Evolutionary conservation across 2,113 vertebrate species (phyloP), one percentile per base, ranked within the genome.

Genomic region (Globicephala melas): DNA sequence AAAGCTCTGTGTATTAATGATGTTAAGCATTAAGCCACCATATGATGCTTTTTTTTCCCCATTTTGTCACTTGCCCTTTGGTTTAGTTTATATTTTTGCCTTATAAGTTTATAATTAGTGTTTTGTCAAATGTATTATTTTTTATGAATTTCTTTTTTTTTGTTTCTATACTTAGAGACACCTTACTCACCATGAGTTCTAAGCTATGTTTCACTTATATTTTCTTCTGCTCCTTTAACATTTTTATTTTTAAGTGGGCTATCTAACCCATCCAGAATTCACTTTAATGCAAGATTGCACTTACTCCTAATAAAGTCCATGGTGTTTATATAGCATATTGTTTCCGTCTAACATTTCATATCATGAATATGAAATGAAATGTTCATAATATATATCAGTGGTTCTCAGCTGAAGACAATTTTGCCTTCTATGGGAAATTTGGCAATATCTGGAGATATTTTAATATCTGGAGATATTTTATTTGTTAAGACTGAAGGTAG

Each of bases 31-130:
- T 95, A 73, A 73, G 6, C 7, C 18, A 95, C 8, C 25, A 68
- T 55, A 28, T 89, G 31, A 68, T 71, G 74, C 20, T 58, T 91
- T 63, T 63, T 91, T 85, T 63, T 1, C 47, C 38, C 38, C 15
- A 70, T 85, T 79, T 96, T 87, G 20, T 93, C 13, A 62, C 81
- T 95, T 93, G 14, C 36, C 33, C 91, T 91, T 94, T 73, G 79
- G 1, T 53, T 91, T 84, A 79, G 1, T 55, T 91, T 91, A 79
- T 47, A 73, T 83, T 70, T 81, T 88, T 62, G 26, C 50, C 38
- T 58, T 68, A 80, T 3, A 53, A 50, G 7, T 50, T 76, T 80
- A 73, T 82, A 44, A 68, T 85, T 86, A 93, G 67, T 91, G 38
- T 91, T 91, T 95, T 91, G 60, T 81, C 71, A 90, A 65, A 58